Base-by-base conservation (phyloP, 2,888 invertebrate species). In the Theretra japonica region DNA sequence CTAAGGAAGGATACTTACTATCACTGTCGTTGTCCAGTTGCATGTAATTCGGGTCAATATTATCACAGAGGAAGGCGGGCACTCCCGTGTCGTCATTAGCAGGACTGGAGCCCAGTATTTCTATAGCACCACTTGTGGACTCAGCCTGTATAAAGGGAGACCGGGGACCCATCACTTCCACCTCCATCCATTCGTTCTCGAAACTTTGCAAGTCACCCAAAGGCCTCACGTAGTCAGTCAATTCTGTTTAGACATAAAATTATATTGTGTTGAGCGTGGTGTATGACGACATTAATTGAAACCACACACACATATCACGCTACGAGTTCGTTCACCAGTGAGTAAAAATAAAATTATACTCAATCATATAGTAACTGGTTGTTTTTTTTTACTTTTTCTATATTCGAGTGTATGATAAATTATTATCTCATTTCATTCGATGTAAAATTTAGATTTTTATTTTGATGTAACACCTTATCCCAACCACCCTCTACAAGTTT, bases 141-240 rank as follows among this genome's bases (percentile, higher is more conserved):
- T 91, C 88, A 0, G 80, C 76, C 0, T 90, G 79, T 0, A 90
- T 76, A 77, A 95, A 90, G 76, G 95, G 87, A 72, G 95, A 89
- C 75, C 96, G 84, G 0, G 96, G 95, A 0, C 96, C 94, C 75
- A 95, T 91, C 28, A 98, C 95, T 87, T 98, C 98, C 0, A 98
- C 97, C 88, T 98, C 98, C 91, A 98, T 96, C 98, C 98, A 98
- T 85, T 98, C 98, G 86, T 98, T 98, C 86, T 98, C 97, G 86
- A 98, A 98, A 79, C 97, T 96, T 86, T 96, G 96, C 17, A 97
- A 90, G 84, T 98, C 97, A 19, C 97, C 96, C 19, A 96, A 86
- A 0, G 97, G 97, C 69, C 95, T 95, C 30, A 95, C 95, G 83
- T 95, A 96, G 80, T 97, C 97, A 0, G 84, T 74, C 65, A 87